Conservation (phyloP, 2,113 vertebrate genomes). For the Tringa solitaria region DNA sequence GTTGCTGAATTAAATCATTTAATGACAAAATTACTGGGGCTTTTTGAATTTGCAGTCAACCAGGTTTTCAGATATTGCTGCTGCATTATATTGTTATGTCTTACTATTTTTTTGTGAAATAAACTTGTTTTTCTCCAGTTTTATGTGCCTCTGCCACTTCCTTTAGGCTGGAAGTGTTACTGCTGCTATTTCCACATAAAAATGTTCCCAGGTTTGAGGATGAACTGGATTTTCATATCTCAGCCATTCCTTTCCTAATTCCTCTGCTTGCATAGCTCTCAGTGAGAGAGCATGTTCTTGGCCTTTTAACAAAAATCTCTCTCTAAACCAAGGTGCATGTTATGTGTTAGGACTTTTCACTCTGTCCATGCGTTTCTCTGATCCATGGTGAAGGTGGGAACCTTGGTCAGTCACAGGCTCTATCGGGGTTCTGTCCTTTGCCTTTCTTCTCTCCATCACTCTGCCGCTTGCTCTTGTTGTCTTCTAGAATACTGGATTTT, state of each 20-base stretch:
- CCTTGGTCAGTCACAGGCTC: not conserved
- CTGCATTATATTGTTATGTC: not conserved
- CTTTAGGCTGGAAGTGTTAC: not conserved
- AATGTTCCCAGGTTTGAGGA: not conserved
- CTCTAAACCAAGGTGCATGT: not conserved
- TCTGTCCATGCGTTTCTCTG: fast-evolving
- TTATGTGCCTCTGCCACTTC: not conserved
- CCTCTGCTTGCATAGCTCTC: not conserved
- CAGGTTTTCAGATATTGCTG: constrained; percentile 5
- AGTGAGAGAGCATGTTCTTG: not conserved
- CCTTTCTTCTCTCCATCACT: not conserved
- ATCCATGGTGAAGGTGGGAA: fast-evolving
- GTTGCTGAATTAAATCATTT: constrained; percentile 39
- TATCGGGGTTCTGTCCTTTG: not conserved
- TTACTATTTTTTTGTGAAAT: not conserved
- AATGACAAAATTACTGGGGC: constrained; percentile 52
- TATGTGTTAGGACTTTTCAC: not conserved
- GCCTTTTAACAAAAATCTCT: not conserved
- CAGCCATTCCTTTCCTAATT: not conserved
- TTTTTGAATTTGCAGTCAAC: constrained; percentile 3
- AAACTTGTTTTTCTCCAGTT: not conserved
- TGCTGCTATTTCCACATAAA: not conserved
- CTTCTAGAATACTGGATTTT: not conserved
- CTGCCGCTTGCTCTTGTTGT: fast-evolving
- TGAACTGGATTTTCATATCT: not conserved